phyloP scores from a whole-genome alignment of 2,797 vertebrate genomes.

The Propithecus perrieri region DNA sequence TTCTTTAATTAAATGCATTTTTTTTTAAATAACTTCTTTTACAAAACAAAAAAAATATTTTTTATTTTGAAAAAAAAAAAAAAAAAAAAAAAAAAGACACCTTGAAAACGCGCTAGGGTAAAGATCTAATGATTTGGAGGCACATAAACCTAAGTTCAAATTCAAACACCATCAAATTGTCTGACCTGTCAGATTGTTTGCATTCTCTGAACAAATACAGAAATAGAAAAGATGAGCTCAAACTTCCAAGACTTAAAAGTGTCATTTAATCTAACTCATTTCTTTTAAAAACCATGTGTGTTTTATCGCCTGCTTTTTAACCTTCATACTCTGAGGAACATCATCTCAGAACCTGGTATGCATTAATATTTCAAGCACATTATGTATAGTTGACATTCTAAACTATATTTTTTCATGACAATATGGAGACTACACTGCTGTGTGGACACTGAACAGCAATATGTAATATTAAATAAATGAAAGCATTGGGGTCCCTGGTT shows the following conservation, averaged over 20 bases:
- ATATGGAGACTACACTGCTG: constrained; percentile 55
- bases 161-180: not conserved
- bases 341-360: constrained; percentile 50
- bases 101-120: not conserved
- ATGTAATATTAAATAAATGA: constrained; percentile 77
- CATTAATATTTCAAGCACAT: constrained; percentile 74
- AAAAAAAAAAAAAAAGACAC: not conserved
- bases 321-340: constrained; percentile 9
- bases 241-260: constrained; percentile 42
- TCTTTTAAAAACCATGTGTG: not conserved
- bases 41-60: no score
- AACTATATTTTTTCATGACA: constrained; percentile 46
- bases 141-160: not conserved
- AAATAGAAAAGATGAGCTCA: constrained; percentile 8
- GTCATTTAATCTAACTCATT: not conserved
- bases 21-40: no score
- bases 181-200: not conserved
- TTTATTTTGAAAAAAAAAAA: no score
- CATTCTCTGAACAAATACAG: not conserved
- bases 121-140: not conserved
- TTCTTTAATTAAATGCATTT: no score
- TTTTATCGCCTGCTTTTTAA: constrained; percentile 40
- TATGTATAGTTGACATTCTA: constrained; percentile 66
- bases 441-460: constrained; percentile 61
- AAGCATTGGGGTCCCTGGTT: constrained; percentile 10